These are phyloP conservation scores for Porphyrio hochstetteri DNA, from an alignment of 2,113 vertebrate species.

Conservation along the genomic window DNA sequence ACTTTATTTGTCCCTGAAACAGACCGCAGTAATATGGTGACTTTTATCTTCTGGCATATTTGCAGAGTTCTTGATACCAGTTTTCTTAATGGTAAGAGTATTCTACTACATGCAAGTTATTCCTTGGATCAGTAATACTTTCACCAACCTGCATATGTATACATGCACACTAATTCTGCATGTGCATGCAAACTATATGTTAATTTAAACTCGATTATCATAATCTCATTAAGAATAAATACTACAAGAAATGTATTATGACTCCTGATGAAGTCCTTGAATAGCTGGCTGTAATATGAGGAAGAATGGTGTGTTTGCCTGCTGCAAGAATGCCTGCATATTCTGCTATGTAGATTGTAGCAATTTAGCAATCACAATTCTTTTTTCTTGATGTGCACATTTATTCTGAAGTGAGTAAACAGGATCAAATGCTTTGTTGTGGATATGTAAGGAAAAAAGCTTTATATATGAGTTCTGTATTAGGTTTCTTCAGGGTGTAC, in stretches of 20 bases:
- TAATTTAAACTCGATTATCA: constrained; percentile 36
- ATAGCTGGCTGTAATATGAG: neutral
- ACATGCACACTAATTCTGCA: neutral
- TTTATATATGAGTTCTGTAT: neutral
- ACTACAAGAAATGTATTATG: neutral
- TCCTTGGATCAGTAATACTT: neutral
- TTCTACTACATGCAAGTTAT: neutral
- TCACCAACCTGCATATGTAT: neutral
- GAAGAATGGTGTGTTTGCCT: neutral
- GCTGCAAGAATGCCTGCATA: neutral
- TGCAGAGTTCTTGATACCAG: neutral
- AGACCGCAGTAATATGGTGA: neutral
- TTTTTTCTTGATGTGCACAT: neutral
- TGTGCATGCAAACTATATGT: neutral
- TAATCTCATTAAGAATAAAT: constrained; percentile 49
- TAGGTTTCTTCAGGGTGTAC: neutral
- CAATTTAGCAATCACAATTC: neutral
- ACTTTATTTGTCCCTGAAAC: constrained; percentile 64
- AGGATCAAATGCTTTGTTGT: neutral
- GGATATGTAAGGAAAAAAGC: neutral
- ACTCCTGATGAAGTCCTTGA: constrained; percentile 26
- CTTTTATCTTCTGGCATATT: constrained; percentile 39
- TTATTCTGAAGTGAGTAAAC: constrained; percentile 26
- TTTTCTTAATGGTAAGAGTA: neutral
- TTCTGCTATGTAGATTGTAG: neutral